These are phyloP conservation scores for Neodiprion virginianus DNA, from an alignment of 1,140 invertebrate genomes.

Conservation along the genomic window DNA sequence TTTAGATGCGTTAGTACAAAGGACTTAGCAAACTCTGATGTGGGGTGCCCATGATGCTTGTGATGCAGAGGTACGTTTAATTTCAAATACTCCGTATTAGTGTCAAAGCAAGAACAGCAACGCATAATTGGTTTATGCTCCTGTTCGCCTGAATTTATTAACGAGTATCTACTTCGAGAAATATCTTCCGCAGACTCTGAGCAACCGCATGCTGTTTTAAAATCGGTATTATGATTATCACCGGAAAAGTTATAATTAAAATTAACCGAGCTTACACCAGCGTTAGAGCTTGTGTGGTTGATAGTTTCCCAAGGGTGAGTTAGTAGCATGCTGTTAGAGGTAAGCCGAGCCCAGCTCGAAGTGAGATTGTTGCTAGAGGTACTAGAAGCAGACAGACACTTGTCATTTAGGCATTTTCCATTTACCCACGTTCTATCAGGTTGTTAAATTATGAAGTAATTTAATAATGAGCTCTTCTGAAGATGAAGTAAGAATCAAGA, in stretches of 20 bases:
- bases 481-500: too few species aligned
- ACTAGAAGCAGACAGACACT: constrained; percentile 46
- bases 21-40: constrained; percentile 27
- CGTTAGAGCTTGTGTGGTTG: constrained; percentile 25
- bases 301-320: constrained; percentile 38
- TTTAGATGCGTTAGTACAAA: constrained; percentile 31
- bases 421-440: neutral
- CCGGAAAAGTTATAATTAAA: neutral
- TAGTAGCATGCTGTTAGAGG: constrained; percentile 54
- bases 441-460: neutral
- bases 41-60: neutral
- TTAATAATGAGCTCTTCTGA: too few species aligned
- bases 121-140: neutral
- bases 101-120: constrained; percentile 8
- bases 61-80: neutral
- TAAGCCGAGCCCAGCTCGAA: constrained; percentile 47
- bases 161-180: neutral
- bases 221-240: constrained; percentile 3
- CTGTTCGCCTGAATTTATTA: constrained; percentile 10
- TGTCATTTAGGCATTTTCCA: neutral
- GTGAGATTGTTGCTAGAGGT: constrained; percentile 46
- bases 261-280: constrained; percentile 16
- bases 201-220: neutral
- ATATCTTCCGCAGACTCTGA: neutral
- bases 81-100: neutral